phyloP scores from a whole-genome alignment of 2,113 vertebrate genomes.

The Agelaius phoeniceus region DNA sequence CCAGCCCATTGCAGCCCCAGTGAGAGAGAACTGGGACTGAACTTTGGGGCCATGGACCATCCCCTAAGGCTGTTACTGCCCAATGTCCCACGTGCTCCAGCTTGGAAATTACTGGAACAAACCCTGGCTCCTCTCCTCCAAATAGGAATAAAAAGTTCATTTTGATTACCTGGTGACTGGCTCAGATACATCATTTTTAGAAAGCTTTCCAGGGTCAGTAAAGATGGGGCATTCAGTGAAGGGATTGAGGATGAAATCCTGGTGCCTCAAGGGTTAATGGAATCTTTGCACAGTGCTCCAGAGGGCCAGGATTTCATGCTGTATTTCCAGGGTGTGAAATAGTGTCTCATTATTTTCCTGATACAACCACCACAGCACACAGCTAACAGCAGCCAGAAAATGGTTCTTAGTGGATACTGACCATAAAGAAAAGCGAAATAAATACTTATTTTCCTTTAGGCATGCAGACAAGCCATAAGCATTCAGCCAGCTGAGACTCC shows the following conservation, averaged over 20 bases:
- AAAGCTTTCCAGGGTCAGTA: not conserved
- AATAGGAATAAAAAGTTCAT: not conserved
- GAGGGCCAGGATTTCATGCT: not conserved
- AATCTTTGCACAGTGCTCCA: not conserved
- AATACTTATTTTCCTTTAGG: constrained; percentile 19
- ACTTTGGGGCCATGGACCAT: not conserved
- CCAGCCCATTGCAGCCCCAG: not conserved
- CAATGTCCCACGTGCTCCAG: not conserved
- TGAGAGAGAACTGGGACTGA: not conserved
- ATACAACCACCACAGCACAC: not conserved
- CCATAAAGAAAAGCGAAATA: constrained; percentile 26
- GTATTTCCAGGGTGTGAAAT: constrained; percentile 1
- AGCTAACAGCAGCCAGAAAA: constrained; percentile 4
- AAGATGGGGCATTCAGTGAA: not conserved
- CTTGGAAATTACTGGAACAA: not conserved
- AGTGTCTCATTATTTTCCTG: not conserved
- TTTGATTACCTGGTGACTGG: not conserved
- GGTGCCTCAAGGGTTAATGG: not conserved
- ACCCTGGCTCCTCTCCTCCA: not conserved
- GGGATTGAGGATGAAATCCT: not conserved
- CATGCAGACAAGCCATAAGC: not conserved
- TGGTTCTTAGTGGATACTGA: not conserved
- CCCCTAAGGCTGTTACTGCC: not conserved
- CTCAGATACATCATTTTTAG: not conserved
- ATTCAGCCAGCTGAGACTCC: not conserved